Evolutionary conservation across 2,797 vertebrate species (phyloP).

Genomic region (Kryptopterus vitreolus): DNA sequence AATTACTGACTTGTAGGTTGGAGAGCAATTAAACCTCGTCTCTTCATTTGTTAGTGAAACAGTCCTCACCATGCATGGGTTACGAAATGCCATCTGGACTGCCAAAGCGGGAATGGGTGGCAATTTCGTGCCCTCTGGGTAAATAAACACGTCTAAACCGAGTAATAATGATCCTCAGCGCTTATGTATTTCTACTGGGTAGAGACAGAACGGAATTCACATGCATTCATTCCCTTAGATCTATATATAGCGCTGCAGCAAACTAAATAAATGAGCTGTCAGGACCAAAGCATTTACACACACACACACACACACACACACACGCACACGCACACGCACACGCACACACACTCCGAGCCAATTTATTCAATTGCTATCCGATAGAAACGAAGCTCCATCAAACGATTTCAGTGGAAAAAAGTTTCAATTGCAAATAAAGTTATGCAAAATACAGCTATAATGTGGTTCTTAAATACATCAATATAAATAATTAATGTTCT

Average conservation of each 20-base stretch:
- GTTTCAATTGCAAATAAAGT: too few species aligned
- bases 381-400: slow-evolving; percentile 66
- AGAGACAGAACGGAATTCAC: slow-evolving; percentile 67
- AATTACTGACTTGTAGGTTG: slow-evolving; percentile 36
- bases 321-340: slow-evolving; percentile 35
- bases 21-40: slow-evolving; percentile 48
- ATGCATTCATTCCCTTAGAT: slow-evolving; percentile 59
- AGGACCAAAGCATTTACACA: slow-evolving; percentile 77
- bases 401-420: background rate
- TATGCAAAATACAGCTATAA: background rate
- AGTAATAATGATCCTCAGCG: slow-evolving; percentile 65
- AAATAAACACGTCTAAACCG: slow-evolving; percentile 72
- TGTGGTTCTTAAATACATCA: too few species aligned
- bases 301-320: slow-evolving; percentile 39
- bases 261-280: slow-evolving; percentile 84
- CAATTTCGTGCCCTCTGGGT: slow-evolving; percentile 70
- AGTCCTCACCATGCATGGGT: slow-evolving; percentile 40
- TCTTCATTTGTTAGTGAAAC: slow-evolving; percentile 51
- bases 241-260: slow-evolving; percentile 74
- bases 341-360: slow-evolving; percentile 72
- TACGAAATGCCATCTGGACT: slow-evolving; percentile 58
- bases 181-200: slow-evolving; percentile 64
- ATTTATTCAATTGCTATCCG: slow-evolving; percentile 83
- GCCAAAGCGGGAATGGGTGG: slow-evolving; percentile 61
- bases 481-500: too few species aligned